Evolutionary conservation across 2,888 invertebrate genomes (phyloP).

Genomic region (Calliopum simillimum): DNA sequence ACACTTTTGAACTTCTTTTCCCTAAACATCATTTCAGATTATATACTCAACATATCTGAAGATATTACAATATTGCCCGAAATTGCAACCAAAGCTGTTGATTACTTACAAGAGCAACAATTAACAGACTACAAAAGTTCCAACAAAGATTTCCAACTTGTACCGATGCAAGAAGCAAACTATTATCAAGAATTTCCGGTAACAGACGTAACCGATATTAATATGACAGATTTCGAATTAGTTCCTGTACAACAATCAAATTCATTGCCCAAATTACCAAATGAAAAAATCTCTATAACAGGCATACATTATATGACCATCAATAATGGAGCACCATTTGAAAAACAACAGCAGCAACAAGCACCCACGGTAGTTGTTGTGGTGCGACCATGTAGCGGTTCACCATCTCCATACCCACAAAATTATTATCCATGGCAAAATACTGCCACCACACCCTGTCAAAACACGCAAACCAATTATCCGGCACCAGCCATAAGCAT

Average conservation of each 20-base stretch:
- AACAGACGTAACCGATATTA: not conserved
- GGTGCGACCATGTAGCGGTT: slow-evolving; percentile 26
- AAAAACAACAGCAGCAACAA: slow-evolving; percentile 28
- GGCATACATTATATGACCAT: not conserved
- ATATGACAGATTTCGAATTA: not conserved
- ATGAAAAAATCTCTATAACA: slow-evolving; percentile 13
- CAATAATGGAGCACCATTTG: slow-evolving; percentile 4
- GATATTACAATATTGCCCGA: slow-evolving; percentile 26
- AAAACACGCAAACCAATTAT: not conserved
- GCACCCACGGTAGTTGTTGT: slow-evolving; percentile 27
- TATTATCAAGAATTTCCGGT: not conserved
- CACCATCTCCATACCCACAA: slow-evolving; percentile 18
- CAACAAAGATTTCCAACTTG: slow-evolving; percentile 6
- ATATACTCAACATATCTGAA: slow-evolving; percentile 17
- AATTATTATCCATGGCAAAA: too few species aligned
- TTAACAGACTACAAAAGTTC: not conserved
- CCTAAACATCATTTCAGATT: slow-evolving; percentile 37
- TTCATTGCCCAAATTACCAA: not conserved
- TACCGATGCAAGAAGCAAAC: not conserved
- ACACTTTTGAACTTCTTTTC: not conserved
- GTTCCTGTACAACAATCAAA: not conserved
- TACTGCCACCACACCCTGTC: not conserved
- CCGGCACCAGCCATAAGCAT: not conserved
- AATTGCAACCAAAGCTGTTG: not conserved
- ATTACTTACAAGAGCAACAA: not conserved